phyloP scores from a whole-genome alignment of 2,113 vertebrate species.

The Phalacrocorax pelagicus region DNA sequence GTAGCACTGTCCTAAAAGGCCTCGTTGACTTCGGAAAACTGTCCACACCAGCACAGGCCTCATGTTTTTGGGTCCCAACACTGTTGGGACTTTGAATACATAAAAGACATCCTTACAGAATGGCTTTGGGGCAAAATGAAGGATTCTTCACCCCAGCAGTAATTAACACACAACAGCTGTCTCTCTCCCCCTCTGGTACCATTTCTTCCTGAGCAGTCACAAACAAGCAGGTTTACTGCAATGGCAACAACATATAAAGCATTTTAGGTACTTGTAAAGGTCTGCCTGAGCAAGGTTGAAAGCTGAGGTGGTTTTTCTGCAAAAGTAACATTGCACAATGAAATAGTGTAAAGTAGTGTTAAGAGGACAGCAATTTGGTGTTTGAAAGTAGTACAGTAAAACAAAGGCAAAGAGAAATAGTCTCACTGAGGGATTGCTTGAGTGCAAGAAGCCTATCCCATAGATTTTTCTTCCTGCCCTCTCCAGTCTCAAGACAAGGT shows the following conservation, averaged over 20 bases:
- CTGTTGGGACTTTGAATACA: background rate
- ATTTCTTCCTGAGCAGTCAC: background rate
- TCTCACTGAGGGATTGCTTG: background rate
- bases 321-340: background rate
- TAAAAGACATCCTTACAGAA: background rate
- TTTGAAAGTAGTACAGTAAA: background rate
- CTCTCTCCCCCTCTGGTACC: background rate
- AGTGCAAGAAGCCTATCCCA: background rate
- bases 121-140: background rate
- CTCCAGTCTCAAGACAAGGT: fast-evolving
- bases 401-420: background rate
- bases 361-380: background rate
- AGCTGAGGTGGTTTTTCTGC: background rate
- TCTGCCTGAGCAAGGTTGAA: background rate
- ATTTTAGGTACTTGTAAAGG: background rate
- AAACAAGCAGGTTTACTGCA: background rate
- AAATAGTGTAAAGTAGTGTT: background rate
- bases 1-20: background rate
- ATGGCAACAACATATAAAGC: background rate
- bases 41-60: fast-evolving
- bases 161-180: background rate
- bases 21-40: background rate
- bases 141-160: background rate
- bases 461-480: fast-evolving
- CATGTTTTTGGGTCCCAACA: background rate